Base-by-base conservation (phyloP, 2,888 invertebrate genomes). In the Leucophora obtusa region DNA sequence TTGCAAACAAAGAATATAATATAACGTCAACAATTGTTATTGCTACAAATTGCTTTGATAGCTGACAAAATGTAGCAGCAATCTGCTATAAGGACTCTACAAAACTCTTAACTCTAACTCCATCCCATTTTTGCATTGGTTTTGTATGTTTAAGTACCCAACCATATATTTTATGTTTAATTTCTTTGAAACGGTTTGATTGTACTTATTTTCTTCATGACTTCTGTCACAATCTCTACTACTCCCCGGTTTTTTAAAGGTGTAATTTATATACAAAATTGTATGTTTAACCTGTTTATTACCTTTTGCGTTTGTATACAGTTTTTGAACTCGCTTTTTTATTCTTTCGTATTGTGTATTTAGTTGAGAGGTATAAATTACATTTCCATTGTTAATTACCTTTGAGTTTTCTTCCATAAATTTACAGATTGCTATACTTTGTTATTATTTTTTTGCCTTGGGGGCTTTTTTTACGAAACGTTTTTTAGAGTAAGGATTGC, bases 341-440 rank as follows among this genome's bases (percentile, higher is more conserved):
- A n/a, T 38, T n/a, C 18, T 21, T 6, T 53, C 10, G 10, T 9
- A 28, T 28, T 28, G 28, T 28, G 28, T 17, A 53, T 17, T 43
- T 8, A 68, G 56, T 56, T 21, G 33, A 50, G 28, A 15, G 70
- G 83, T 84, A 75, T 83, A 86, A 87, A 87, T 87, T 87, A 85
- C 86, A 86, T 84, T 86, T 84, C 83, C 84, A 86, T 85, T 87
- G 87, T 87, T 87, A 86, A 87, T 87, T 87, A 86, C 84, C 83
- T 82, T 86, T 83, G 81, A 84, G 86, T 84, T 35, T 51, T 33
- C 28, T 35, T 35, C 28, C 51, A 65, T 65, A 65, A 65, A 65
- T 65, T 53, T 51, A 15, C 14, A 6, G 17, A 33, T 51, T 54
- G 38, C 33, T 14, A 9, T 10, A 8, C 54, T 51, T 65, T 33